Base-by-base conservation (phyloP, 37 sponge, comb jelly and placozoan species). In the Mnemiopsis leidyi region DNA sequence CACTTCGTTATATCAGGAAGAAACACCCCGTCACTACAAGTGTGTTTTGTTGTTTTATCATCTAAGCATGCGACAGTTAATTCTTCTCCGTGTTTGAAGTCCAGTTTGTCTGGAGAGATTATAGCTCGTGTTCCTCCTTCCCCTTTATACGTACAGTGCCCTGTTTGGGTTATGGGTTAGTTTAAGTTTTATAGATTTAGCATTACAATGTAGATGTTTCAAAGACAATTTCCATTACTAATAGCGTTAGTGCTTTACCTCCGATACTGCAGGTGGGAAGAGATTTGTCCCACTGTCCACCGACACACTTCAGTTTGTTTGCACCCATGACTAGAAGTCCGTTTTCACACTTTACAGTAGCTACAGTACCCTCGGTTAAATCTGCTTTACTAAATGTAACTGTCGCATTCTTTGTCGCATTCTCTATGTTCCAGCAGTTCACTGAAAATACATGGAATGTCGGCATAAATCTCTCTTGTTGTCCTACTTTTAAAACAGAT, bases 301-400 rank as follows among this genome's bases (percentile, higher is more conserved):
- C 79, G 3, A 77, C 79, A 77, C 79, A 77, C 36, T 9, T 77
- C 35, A 77, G 20, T 13, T 9, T 32, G 35, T 32, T 34, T 26
- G 35, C 26, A 32, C 79, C 79, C 23, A 29, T 25, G 1, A 77
- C 20, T 13, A 31, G 34, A 18, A 18, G 61, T 28, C 79, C 79
- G 9, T 77, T 18, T 13, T 34, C 33, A 77, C 79, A 77, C 7
- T 26, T 77, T 34, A 77, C 36, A 1, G 79, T 77, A 34, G 79
- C 79, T 32, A 33, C 32, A 20, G 79, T 77, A 3, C 79, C 79
- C 36, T 28, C 79, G 16, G 32, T 33, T 31, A 77, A 32, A 77
- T 77, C 79, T 77, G 79, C 36, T 77, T 77, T 32, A 36, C 79
- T 77, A 20, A 77, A 77, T 77, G 33, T 77, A 28, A 77, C 79